Conservation (phyloP, 2,113 vertebrate genomes). For the Scatophagus argus region DNA sequence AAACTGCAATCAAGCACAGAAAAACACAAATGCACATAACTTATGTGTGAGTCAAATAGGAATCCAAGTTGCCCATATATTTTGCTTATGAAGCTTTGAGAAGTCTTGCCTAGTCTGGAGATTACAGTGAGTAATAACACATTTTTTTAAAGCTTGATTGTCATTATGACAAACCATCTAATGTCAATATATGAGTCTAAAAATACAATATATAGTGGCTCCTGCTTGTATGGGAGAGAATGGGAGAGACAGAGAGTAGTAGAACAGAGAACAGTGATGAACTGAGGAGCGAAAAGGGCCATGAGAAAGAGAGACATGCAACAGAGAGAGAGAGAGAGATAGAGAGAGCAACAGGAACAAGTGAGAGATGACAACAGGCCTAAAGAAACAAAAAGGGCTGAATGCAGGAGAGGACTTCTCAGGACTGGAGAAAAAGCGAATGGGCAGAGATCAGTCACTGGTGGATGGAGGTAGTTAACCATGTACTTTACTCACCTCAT, state of each 20-base stretch:
- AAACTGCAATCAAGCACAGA: background rate
- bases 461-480: conserved; percentile 5
- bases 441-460: background rate
- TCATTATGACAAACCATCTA: too few species aligned
- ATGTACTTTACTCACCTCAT: conserved; percentile 5
- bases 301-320: background rate
- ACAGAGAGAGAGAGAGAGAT: conserved; percentile 1
- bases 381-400: too few species aligned
- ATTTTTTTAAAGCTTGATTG: too few species aligned
- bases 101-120: background rate
- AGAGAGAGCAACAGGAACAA: background rate
- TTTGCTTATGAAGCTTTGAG: background rate
- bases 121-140: too few species aligned
- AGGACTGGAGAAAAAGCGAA: background rate
- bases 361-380: background rate
- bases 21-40: background rate
- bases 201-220: too few species aligned
- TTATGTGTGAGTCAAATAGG: background rate
- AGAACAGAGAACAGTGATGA: too few species aligned
- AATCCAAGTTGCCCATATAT: background rate
- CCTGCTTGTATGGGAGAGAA: too few species aligned
- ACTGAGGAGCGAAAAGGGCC: too few species aligned
- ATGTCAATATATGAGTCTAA: too few species aligned
- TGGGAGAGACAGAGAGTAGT: background rate
- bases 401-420: background rate